phyloP scores from a whole-genome alignment of 2,797 vertebrate species.

The Phrynocephalus vlangalii region DNA sequence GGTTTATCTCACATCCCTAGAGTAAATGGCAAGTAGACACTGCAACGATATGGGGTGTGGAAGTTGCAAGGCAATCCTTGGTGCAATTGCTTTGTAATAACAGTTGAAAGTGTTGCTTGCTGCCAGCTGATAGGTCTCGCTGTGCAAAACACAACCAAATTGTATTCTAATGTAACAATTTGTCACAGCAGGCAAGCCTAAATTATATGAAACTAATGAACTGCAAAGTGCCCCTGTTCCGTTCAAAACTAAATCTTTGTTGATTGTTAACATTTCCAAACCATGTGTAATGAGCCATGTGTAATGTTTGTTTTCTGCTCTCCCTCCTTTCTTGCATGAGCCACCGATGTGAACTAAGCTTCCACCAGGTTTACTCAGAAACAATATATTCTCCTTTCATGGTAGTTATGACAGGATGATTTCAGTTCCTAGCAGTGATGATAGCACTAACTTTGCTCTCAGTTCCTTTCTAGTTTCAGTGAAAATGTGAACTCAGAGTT shows the following conservation, averaged over 20 bases:
- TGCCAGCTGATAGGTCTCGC: constrained; percentile 23
- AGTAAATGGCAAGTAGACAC: too few relatives aligned
- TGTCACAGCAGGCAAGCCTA: constrained; percentile 39
- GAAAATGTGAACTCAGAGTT: background rate
- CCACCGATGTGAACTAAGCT: background rate
- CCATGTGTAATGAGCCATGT: constrained; percentile 3
- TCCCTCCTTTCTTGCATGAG: constrained; percentile 43
- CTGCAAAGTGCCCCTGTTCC: constrained; percentile 24
- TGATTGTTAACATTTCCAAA: constrained; percentile 35
- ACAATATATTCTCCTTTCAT: constrained; percentile 16
- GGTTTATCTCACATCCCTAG: too few relatives aligned
- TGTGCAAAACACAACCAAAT: constrained; percentile 35
- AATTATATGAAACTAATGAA: constrained; percentile 45
- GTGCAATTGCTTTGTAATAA: constrained; percentile 7
- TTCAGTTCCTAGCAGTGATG: constrained; percentile 12
- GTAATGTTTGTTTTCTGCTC: background rate
- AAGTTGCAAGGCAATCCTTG: constrained; percentile 14
- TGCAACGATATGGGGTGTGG: background rate
- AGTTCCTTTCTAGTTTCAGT: constrained; percentile 6
- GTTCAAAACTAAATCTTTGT: constrained; percentile 35
- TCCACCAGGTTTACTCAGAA: constrained; percentile 33
- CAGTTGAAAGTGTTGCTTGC: constrained; percentile 19
- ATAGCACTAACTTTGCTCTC: background rate
- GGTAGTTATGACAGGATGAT: background rate
- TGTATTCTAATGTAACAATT: constrained; percentile 41